Percentiles rank a stretch among this genome's conserved stretches.
phyloP scores from a whole-genome alignment of 2,888 invertebrate species.

The Standfussiana lucernea region DNA sequence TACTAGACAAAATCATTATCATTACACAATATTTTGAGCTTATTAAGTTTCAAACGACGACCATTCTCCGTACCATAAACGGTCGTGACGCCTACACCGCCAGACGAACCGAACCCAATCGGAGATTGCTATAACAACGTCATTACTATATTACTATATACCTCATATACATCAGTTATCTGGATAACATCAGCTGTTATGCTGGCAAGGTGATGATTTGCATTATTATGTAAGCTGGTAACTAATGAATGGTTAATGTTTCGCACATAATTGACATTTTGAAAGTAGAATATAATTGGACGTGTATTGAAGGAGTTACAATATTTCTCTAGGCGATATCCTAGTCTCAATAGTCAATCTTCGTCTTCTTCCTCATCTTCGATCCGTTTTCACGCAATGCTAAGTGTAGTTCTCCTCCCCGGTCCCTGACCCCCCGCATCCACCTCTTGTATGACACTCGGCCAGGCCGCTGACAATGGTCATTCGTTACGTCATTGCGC shows the following conservation, averaged over 20 bases:
- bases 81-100: slow-evolving; percentile 75
- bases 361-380: background rate
- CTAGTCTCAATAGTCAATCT: background rate
- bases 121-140: slow-evolving; percentile 79
- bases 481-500: no score
- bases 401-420: background rate
- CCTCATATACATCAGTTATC: slow-evolving; percentile 55
- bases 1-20: slow-evolving; percentile 34
- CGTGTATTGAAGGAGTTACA: background rate
- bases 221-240: slow-evolving; percentile 47
- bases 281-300: background rate
- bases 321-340: background rate
- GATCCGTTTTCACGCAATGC: background rate
- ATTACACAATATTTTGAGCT: slow-evolving; percentile 54
- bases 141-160: slow-evolving; percentile 60
- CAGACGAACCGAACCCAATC: slow-evolving; percentile 75
- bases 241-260: slow-evolving; percentile 46
- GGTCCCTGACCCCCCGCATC: background rate
- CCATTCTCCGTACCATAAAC: slow-evolving; percentile 56
- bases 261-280: slow-evolving; percentile 43
- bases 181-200: slow-evolving; percentile 61
- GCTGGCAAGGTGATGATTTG: slow-evolving; percentile 62
- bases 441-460: background rate
- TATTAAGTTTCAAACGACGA: slow-evolving; percentile 48
- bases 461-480: background rate